Base-by-base conservation (phyloP, 2,113 vertebrate species). In the Dascyllus trimaculatus region DNA sequence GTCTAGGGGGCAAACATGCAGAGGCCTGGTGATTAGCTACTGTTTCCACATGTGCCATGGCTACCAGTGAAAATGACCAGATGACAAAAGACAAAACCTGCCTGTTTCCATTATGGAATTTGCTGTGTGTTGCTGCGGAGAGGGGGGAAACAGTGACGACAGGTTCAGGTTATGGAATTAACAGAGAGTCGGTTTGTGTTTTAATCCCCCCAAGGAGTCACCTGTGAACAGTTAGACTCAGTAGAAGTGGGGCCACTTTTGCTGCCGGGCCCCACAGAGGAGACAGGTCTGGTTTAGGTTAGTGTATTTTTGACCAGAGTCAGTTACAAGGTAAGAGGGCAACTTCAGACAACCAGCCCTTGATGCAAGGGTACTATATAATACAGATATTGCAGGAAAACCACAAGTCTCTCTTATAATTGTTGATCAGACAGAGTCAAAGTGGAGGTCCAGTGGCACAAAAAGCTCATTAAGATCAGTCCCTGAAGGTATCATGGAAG, bases 41-140 rank as follows among this genome's bases (percentile, higher is more conserved):
- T 79, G 88, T 90, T 93, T 90, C 84, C 87, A 90, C 78, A 74
- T 75, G 82, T 78, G 75, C 80, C 75, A 70, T 48, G 53, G 83
- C 86, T 63, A 66, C 78, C 52, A 58, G 53, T 88, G 69, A 85
- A 90, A 89, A 84, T 70, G 82, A 80, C 67, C 87, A 89, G 86
- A 88, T 77, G 85, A 90, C 71, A 85, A 87, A 76, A 81, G 65
- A 73, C 77, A 82, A 82, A 83, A 84, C 70, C 43, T 80, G 77
- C 29, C 72, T 82, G 82, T 92, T 87, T 85, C 68, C 81, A 84
- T 76, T 57, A 75, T 85, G 82, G 86, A 87, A 74, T 67, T 70
- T 35, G 49, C 40, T 18, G 72, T 49, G 75, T 53, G 67, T 45
- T 77, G 54, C 57, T 68, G 63, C 22, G 10, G 22, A 53, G 57